phyloP scores from a whole-genome alignment of 2,113 vertebrate genomes.

The Osmerus eperlanus region DNA sequence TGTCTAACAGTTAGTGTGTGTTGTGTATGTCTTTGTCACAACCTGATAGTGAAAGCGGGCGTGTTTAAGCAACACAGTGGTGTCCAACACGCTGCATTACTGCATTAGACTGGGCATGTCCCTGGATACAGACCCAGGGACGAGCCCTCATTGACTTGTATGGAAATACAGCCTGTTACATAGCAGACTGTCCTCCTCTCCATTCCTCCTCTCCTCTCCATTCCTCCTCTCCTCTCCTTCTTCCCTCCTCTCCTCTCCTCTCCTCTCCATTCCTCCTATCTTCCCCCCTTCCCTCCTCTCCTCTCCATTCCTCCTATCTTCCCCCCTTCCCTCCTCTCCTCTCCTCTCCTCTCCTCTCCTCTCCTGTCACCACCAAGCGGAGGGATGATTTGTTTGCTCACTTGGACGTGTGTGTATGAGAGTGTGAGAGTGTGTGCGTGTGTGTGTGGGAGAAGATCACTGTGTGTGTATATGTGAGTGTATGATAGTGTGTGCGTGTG shows the following conservation, averaged over 20 bases:
- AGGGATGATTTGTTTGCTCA: no score
- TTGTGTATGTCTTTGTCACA: slow-evolving; percentile 5
- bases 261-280: neutral
- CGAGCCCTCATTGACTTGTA: slow-evolving; percentile 69
- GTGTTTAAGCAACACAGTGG: slow-evolving; percentile 11
- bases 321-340: neutral
- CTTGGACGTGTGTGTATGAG: no score
- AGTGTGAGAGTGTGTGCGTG: no score
- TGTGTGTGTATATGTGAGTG: neutral
- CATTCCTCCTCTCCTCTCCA: slow-evolving; percentile 26
- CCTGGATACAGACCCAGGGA: slow-evolving; percentile 53
- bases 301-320: neutral
- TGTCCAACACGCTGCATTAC: slow-evolving; percentile 8
- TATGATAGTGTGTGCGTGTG: no score
- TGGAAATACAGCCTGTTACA: slow-evolving; percentile 67
- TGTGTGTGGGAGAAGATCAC: no score
- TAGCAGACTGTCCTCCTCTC: slow-evolving; percentile 52
- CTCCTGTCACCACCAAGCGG: neutral
- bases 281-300: neutral
- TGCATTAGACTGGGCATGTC: slow-evolving; percentile 49
- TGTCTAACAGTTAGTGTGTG: slow-evolving; percentile 9
- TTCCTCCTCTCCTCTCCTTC: neutral
- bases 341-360: neutral
- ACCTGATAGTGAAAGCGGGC: neutral
- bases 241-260: neutral